These are phyloP conservation scores for Forbesichthys papilliferus DNA, from an alignment of 2,113 vertebrate genomes.

Conservation along the genomic window DNA sequence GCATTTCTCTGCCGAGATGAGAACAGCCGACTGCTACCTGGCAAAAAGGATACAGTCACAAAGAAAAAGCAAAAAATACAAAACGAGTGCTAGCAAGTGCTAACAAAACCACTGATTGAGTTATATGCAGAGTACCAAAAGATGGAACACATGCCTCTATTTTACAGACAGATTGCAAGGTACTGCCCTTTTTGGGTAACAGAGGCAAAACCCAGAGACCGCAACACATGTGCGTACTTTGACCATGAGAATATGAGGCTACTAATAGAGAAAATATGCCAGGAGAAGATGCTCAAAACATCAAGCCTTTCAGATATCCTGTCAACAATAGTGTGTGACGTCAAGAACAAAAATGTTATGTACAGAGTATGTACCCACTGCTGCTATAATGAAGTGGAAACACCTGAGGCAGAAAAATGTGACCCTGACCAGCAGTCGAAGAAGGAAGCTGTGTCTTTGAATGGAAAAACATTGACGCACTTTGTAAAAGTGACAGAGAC, in stretches of 20 bases:
- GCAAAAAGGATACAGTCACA: no score
- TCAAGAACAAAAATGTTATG: neutral
- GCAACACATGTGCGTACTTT: slow-evolving; percentile 10
- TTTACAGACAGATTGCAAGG: slow-evolving; percentile 1
- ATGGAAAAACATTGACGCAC: no score
- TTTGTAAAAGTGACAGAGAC: no score
- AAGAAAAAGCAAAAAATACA: no score
- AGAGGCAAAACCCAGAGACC: neutral
- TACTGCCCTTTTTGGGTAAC: slow-evolving; percentile 1
- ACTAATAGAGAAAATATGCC: neutral
- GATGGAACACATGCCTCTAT: no score
- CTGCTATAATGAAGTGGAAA: slow-evolving; percentile 4
- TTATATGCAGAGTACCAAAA: no score
- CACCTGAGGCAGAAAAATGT: neutral
- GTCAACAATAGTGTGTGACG: slow-evolving; percentile 1
- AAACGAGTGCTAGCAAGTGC: no score
- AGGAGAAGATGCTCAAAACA: neutral
- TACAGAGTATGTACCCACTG: neutral
- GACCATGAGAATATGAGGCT: slow-evolving; percentile 14
- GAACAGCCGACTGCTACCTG: no score
- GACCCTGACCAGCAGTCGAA: no score
- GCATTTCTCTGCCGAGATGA: no score
- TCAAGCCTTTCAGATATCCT: neutral
- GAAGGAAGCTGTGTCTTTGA: no score
- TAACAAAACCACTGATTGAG: no score